phyloP scores from a whole-genome alignment of 2,113 vertebrate species.

The Sphyrna mokarran region DNA sequence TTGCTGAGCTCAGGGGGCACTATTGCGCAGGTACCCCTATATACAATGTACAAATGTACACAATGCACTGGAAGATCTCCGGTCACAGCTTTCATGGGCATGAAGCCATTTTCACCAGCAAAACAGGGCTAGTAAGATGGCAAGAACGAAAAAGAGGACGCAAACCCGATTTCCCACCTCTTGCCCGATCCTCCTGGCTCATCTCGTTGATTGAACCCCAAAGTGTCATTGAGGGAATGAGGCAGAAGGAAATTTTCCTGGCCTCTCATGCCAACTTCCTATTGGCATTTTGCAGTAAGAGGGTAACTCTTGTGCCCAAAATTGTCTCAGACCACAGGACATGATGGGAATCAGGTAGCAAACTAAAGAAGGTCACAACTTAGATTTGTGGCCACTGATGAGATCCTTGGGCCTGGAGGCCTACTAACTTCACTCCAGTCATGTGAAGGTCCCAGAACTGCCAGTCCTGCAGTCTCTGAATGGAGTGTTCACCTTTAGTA shows the following conservation, averaged over 20 bases:
- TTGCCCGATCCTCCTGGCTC: too few relatives aligned
- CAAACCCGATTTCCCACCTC: too few relatives aligned
- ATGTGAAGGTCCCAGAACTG: neutral
- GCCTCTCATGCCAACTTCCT: neutral
- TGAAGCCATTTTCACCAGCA: too few relatives aligned
- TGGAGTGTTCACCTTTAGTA: neutral
- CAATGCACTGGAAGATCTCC: too few relatives aligned
- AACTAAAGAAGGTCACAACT: neutral
- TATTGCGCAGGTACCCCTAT: too few relatives aligned
- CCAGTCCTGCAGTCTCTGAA: neutral
- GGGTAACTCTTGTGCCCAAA: neutral
- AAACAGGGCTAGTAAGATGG: too few relatives aligned
- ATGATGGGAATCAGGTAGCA: neutral
- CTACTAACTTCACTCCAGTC: neutral
- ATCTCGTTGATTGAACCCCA: too few relatives aligned
- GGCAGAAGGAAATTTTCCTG: neutral
- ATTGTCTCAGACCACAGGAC: neutral
- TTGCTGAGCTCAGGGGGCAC: too few relatives aligned
- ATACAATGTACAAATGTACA: too few relatives aligned
- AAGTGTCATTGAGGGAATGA: neutral
- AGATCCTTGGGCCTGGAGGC: neutral
- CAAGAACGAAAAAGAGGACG: too few relatives aligned
- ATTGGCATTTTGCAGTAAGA: neutral
- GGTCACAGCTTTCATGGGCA: too few relatives aligned
- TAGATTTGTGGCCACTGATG: neutral